Percentiles rank a stretch among this genome's conserved stretches.
Evolutionary conservation across 2,113 vertebrate species (phyloP).

Genomic region (Channa argus): DNA sequence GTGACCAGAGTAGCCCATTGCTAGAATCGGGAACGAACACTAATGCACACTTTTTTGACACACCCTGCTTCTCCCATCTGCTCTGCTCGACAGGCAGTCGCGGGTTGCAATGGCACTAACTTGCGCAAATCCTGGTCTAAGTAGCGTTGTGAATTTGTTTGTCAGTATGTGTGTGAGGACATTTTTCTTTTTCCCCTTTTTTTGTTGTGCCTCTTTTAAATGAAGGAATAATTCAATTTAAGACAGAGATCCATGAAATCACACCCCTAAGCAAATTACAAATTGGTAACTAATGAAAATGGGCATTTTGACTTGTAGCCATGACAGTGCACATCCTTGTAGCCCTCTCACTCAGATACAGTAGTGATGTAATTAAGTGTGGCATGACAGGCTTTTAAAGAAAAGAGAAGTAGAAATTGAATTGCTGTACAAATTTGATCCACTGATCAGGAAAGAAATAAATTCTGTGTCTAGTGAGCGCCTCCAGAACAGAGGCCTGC

Average conservation of each 20-base stretch:
- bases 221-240: conserved; percentile 75
- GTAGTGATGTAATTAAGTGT: conserved; percentile 76
- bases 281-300: conserved; percentile 79
- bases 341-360: conserved; percentile 64
- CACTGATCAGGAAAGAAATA: conserved; percentile 76
- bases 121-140: conserved; percentile 28
- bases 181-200: neutral
- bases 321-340: conserved; percentile 72
- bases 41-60: conserved; percentile 23
- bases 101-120: conserved; percentile 25
- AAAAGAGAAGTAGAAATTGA: conserved; percentile 68
- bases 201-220: conserved; percentile 50
- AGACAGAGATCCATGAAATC: conserved; percentile 77
- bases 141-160: conserved; percentile 11
- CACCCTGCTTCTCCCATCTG: conserved; percentile 20
- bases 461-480: conserved; percentile 50
- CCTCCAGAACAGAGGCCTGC: conserved; percentile 64
- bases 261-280: conserved; percentile 75
- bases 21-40: conserved; percentile 18
- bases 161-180: conserved; percentile 15
- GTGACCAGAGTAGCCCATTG: conserved; percentile 41
- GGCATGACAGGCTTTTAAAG: conserved; percentile 76
- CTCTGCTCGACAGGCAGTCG: conserved; percentile 24
- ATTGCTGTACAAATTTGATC: conserved; percentile 78
- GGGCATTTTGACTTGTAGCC: conserved; percentile 73